Conservation (phyloP, 2,888 invertebrate genomes). For the Erebia aethiops region DNA sequence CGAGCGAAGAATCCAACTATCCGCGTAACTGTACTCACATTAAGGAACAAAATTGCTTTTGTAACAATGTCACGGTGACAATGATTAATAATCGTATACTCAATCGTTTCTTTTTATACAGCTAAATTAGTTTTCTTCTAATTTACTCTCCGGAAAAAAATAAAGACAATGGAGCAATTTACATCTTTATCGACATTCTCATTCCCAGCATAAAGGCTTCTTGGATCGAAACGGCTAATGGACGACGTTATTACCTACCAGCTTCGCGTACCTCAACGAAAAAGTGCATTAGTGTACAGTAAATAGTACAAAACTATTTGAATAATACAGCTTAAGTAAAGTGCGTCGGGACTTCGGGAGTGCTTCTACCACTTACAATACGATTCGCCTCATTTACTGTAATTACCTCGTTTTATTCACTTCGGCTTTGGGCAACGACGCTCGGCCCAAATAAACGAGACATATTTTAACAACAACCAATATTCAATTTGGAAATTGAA, state of each 20-base stretch:
- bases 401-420: slow-evolving; percentile 63
- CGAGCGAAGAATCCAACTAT: background rate
- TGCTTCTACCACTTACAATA: slow-evolving; percentile 72
- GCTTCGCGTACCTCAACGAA: slow-evolving; percentile 72
- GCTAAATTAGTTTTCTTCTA: slow-evolving; percentile 6
- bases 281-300: slow-evolving; percentile 78
- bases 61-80: slow-evolving; percentile 8
- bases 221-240: slow-evolving; percentile 72
- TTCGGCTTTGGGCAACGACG: slow-evolving; percentile 42
- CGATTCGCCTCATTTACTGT: slow-evolving; percentile 72
- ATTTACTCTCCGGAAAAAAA: slow-evolving; percentile 30
- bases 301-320: slow-evolving; percentile 79
- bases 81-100: slow-evolving; percentile 15
- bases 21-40: slow-evolving; percentile 1
- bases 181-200: slow-evolving; percentile 43
- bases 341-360: slow-evolving; percentile 71
- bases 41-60: slow-evolving; percentile 9
- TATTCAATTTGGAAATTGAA: slow-evolving; percentile 53
- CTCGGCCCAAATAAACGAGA: slow-evolving; percentile 43
- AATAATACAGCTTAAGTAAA: slow-evolving; percentile 76
- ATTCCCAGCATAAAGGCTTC: slow-evolving; percentile 52
- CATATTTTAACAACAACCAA: slow-evolving; percentile 50
- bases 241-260: slow-evolving; percentile 73
- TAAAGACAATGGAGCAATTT: slow-evolving; percentile 43
- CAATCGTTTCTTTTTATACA: background rate